phyloP scores from a whole-genome alignment of 1,140 invertebrate genomes.

The Euura saliciscinereae region DNA sequence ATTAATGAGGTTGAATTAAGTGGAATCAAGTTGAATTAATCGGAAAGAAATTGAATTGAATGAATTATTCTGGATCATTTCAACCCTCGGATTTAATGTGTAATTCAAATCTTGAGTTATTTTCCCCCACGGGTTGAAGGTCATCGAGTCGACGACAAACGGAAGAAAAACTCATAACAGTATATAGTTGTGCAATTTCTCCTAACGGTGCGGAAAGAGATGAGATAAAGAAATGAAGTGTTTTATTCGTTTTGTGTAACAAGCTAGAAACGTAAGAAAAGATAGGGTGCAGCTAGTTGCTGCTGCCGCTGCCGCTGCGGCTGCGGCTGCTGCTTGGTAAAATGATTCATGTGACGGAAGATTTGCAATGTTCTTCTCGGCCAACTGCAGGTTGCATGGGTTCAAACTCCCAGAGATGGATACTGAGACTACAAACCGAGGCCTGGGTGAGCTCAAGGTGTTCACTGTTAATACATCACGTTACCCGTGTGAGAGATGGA shows the following conservation, averaged over 20 bases:
- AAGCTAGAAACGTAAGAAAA: not conserved
- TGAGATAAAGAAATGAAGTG: not conserved
- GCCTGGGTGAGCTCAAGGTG: not conserved
- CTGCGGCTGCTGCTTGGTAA: not conserved
- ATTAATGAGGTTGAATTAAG: too few relatives aligned
- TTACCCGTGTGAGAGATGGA: too few relatives aligned
- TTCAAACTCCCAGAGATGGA: not conserved
- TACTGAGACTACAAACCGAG: not conserved
- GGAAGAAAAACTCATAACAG: too few relatives aligned
- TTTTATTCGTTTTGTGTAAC: not conserved
- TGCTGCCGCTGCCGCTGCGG: too few relatives aligned
- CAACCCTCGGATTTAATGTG: too few relatives aligned
- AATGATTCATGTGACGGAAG: conserved; percentile 7
- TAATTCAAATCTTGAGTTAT: too few relatives aligned
- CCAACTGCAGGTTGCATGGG: not conserved
- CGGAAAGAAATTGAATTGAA: too few relatives aligned
- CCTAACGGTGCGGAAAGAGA: not conserved
- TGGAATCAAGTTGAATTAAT: too few relatives aligned
- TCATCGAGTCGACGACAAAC: too few relatives aligned
- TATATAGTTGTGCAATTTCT: not conserved
- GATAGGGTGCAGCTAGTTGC: not conserved
- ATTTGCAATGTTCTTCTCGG: not conserved
- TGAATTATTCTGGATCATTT: too few relatives aligned
- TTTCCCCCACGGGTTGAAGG: too few relatives aligned
- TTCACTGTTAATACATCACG: not conserved